A percentile compares a stretch with the other conserved stretches of the same genome.
Conservation (phyloP, 2,113 vertebrate species). For the Columbina picui region DNA sequence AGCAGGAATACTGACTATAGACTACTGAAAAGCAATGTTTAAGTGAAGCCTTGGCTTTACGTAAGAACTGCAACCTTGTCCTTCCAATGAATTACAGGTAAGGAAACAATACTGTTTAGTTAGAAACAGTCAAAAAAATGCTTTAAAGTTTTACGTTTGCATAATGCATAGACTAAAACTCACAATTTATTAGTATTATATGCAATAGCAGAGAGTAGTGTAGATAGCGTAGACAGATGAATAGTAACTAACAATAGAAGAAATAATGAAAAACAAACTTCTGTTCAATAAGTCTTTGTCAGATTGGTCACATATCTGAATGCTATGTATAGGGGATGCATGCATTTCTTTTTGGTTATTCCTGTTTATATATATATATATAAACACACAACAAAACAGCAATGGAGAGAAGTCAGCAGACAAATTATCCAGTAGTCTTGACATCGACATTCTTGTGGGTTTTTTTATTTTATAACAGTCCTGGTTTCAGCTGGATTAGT, state of each 20-base stretch:
- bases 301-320: not conserved
- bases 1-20: not conserved
- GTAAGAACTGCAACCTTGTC: not conserved
- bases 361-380: not conserved
- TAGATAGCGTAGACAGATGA: not conserved
- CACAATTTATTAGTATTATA: not conserved
- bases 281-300: not conserved
- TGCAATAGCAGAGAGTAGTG: not conserved
- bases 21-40: not conserved
- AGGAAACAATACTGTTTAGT: not conserved
- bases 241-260: not conserved
- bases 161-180: not conserved
- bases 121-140: not conserved
- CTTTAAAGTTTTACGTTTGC: not conserved
- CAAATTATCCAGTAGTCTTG: not conserved
- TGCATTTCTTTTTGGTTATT: not conserved
- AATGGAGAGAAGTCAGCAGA: not conserved
- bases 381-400: not conserved
- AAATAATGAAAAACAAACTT: not conserved
- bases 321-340: not conserved
- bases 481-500: too few relatives aligned
- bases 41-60: not conserved
- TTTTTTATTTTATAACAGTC: not conserved
- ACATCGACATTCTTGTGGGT: not conserved
- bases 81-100: not conserved